Percentiles rank a stretch among this genome's conserved stretches.
phyloP scores from a whole-genome alignment of 2,888 invertebrate genomes.

The Amaurobius ferox region DNA sequence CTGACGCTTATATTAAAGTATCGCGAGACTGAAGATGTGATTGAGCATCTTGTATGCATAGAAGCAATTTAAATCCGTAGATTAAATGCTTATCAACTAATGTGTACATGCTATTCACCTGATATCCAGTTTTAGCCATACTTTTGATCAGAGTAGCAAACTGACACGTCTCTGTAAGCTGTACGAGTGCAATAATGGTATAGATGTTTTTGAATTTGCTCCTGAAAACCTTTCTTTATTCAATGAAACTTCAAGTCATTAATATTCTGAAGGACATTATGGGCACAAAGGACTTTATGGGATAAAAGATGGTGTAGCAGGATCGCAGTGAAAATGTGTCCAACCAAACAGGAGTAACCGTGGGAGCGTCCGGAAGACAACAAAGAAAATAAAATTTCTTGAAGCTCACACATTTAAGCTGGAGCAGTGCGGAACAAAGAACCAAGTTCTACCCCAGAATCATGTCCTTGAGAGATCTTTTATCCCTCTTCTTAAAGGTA shows the following conservation, averaged over 20 bases:
- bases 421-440: constrained; percentile 19
- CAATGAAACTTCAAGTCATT: not conserved
- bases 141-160: too few species aligned
- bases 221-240: not conserved
- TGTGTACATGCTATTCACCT: too few species aligned
- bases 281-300: not conserved
- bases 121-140: too few species aligned
- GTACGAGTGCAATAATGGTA: too few species aligned
- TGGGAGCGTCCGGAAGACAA: constrained; percentile 46
- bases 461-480: constrained; percentile 48
- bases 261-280: not conserved
- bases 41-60: too few species aligned
- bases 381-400: constrained; percentile 29
- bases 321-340: not conserved
- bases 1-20: too few species aligned
- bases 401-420: constrained; percentile 9
- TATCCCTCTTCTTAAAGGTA: constrained; percentile 26
- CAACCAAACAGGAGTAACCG: constrained; percentile 28
- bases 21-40: too few species aligned
- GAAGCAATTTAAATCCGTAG: too few species aligned
- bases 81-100: too few species aligned
- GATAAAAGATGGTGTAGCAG: not conserved
- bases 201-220: not conserved
- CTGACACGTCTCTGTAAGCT: too few species aligned
- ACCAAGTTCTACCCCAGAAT: constrained; percentile 3